phyloP scores from a whole-genome alignment of 1,140 invertebrate species.

The Lamellibrachia luymesi region DNA sequence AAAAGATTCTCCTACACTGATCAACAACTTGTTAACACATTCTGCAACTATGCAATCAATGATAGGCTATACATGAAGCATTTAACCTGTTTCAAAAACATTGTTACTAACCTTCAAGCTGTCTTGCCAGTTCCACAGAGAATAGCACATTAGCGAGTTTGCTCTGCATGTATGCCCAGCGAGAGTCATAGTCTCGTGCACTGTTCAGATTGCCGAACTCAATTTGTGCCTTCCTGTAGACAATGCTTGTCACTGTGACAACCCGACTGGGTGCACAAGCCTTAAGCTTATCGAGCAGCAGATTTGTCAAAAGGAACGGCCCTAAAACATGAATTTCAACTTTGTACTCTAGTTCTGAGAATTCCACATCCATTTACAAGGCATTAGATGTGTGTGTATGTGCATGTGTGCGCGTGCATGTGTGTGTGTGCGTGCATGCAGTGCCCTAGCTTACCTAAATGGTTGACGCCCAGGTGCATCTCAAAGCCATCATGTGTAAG shows the following conservation, averaged over 20 bases:
- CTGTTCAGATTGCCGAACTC: constrained; percentile 52
- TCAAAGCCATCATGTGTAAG: constrained; percentile 77
- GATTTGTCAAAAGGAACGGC: constrained; percentile 70
- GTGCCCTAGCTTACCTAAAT: constrained; percentile 58
- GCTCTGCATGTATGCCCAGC: constrained; percentile 65
- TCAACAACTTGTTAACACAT: too few species aligned
- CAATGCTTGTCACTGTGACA: constrained; percentile 77
- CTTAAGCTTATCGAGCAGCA: constrained; percentile 70
- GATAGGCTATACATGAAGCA: too few species aligned
- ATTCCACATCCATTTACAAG: neutral
- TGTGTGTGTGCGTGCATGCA: neutral
- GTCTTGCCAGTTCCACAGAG: constrained; percentile 62
- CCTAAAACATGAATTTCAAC: constrained; percentile 47
- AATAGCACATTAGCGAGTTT: constrained; percentile 75
- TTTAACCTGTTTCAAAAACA: too few species aligned
- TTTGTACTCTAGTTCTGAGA: neutral
- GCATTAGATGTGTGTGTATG: neutral
- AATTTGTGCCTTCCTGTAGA: constrained; percentile 62
- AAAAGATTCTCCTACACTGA: too few species aligned
- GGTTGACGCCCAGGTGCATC: constrained; percentile 80
- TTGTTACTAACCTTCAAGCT: constrained; percentile 20
- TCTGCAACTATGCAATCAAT: neutral
- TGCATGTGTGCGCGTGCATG: neutral
- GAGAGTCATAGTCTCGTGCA: constrained; percentile 53
- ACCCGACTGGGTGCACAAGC: constrained; percentile 72